Conservation (phyloP, 2,797 vertebrate species). For the Oreortyx pictus region DNA sequence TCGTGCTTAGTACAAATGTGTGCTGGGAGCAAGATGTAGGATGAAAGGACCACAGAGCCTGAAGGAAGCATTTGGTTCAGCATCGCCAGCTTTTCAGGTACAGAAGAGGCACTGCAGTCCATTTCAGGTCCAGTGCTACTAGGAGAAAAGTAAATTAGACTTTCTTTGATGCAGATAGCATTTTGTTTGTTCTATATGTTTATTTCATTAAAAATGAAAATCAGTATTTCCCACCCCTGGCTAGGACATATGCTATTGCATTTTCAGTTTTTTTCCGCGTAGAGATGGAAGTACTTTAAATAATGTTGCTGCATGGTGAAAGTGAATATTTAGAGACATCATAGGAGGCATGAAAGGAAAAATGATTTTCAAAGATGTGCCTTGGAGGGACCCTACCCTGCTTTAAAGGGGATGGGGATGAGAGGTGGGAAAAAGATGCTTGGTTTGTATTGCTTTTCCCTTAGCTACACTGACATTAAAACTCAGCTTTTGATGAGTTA, state of each 20-base stretch:
- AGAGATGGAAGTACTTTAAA: neutral
- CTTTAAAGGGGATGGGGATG: neutral
- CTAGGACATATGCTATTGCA: neutral
- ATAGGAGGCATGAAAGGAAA: conserved; percentile 14
- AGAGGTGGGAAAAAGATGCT: neutral
- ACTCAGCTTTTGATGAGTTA: neutral
- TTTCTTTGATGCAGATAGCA: neutral
- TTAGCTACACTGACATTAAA: neutral
- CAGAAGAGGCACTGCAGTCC: neutral
- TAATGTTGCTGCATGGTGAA: neutral
- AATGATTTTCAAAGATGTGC: neutral
- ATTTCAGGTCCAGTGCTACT: neutral
- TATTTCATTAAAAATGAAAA: conserved; percentile 20
- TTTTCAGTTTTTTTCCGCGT: neutral
- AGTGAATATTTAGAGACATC: conserved; percentile 48
- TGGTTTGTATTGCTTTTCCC: neutral
- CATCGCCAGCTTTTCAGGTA: neutral
- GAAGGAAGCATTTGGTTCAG: neutral
- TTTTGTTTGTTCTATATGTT: neutral
- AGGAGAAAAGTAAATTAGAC: neutral
- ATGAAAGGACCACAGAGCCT: conserved; percentile 33
- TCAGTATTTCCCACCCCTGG: neutral
- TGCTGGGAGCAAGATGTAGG: conserved; percentile 22
- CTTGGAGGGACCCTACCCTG: neutral
- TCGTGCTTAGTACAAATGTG: neutral